Evolutionary conservation across 2,888 invertebrate genomes (phyloP).

Genomic region (Apotomis turbidana): DNA sequence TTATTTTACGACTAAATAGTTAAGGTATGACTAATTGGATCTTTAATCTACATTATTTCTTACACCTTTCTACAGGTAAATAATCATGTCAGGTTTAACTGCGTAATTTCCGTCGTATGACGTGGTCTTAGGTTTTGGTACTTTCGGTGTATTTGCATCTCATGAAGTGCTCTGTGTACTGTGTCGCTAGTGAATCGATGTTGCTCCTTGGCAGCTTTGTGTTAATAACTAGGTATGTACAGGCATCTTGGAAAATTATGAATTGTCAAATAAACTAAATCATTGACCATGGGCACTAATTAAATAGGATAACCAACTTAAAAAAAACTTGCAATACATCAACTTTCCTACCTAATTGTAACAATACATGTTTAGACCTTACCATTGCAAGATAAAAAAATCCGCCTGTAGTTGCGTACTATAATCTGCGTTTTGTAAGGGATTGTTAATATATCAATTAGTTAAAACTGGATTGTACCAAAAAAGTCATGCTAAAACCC

Average conservation of each 20-base stretch:
- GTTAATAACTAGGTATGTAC: conserved; percentile 15
- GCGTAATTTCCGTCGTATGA: neutral
- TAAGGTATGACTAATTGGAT: too few species aligned
- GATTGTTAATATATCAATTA: neutral
- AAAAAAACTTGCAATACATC: neutral
- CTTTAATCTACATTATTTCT: too few species aligned
- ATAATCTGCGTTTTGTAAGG: conserved; percentile 4
- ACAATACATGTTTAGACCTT: neutral
- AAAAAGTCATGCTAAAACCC: neutral
- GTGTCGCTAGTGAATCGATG: conserved; percentile 32
- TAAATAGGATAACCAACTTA: conserved; percentile 2
- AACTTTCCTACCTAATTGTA: neutral
- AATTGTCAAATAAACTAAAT: conserved; percentile 14
- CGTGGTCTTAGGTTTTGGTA: neutral
- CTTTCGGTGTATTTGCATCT: conserved; percentile 6
- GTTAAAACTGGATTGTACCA: too few species aligned
- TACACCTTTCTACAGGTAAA: too few species aligned
- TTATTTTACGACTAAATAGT: too few species aligned
- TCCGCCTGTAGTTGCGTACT: neutral
- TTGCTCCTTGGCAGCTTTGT: conserved; percentile 27
- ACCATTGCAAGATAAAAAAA: conserved; percentile 8
- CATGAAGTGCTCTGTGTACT: conserved; percentile 22
- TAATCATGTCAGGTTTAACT: neutral
- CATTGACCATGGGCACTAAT: conserved; percentile 1
- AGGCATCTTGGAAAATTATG: conserved; percentile 3